Conservation (phyloP, 2,113 vertebrate species). For the Psittacus erithacus region DNA sequence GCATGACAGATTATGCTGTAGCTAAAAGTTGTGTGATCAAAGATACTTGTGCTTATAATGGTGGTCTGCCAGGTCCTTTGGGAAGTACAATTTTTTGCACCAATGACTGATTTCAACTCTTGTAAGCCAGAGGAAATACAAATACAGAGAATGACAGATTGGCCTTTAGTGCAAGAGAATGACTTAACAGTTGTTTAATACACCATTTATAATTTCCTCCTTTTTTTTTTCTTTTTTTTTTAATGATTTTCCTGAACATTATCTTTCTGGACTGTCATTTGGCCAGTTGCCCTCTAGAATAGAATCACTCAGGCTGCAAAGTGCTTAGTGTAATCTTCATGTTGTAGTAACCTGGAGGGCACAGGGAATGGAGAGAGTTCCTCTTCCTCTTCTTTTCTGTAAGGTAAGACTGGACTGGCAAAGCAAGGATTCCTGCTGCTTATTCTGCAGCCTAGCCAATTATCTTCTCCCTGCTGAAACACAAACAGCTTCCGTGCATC, state of each 20-base stretch:
- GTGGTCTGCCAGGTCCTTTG: background rate
- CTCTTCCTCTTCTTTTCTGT: background rate
- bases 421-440: background rate
- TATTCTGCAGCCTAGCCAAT: background rate
- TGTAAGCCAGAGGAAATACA: background rate
- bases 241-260: background rate
- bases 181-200: background rate
- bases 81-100: background rate
- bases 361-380: background rate
- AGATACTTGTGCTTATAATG: background rate
- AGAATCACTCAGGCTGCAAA: background rate
- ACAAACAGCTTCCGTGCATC: background rate
- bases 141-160: background rate
- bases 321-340: background rate
- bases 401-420: background rate
- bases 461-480: background rate
- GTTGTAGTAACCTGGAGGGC: background rate
- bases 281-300: background rate
- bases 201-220: background rate
- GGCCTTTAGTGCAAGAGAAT: background rate
- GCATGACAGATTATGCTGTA: background rate
- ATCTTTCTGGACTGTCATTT: background rate
- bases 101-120: background rate
- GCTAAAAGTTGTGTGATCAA: background rate
- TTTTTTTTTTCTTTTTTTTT: background rate